Evolutionary conservation across 2,113 vertebrate genomes (phyloP), one percentile per base, ranked within the genome.

Genomic region (Calcarius ornatus): DNA sequence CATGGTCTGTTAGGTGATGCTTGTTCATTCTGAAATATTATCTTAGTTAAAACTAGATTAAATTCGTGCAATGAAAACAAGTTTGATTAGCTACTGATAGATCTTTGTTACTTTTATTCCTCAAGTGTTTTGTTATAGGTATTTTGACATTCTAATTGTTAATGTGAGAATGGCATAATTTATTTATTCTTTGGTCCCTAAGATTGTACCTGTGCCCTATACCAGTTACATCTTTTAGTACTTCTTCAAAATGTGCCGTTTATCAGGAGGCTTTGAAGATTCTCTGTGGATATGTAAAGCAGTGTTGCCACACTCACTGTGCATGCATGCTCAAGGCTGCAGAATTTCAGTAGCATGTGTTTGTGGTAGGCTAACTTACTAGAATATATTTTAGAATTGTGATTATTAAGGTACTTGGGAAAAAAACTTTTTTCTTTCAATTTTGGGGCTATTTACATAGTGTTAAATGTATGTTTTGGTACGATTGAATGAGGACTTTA

Each of bases 381-480:
- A 40, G 72, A 94, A 75, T 90, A 15, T 88, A 59, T 96, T 93
- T 97, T 65, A 95, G 64, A 94, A 88, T 94, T 94, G 86, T 86
- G 88, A 94, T 95, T 89, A 92, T 86, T 90, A 92, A 86, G 70
- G 81, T 94, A 94, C 96, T 38, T 94, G 75, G 76, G 45, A 85
- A 61, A 85, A 71, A 73, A 50, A 6, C 6, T 4, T 69, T 90
- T 90, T 81, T 90, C 85, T 93, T 94, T 94, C 69, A 82, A 87
- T 96, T 97, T 90, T 81, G 83, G 86, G 96, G 94, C 92, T 96
- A 94, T 98, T 97, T 97, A 92, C 92, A 91, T 70, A 96, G 96
- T 87, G 90, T 72, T 93, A 87, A 96, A 86, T 96, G 71, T 75
- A 93, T 91, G 94, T 94, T 96, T 95, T 93, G 84, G 88, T 96